phyloP scores from a whole-genome alignment of 1,140 invertebrate species.

The Ladona fulva region DNA sequence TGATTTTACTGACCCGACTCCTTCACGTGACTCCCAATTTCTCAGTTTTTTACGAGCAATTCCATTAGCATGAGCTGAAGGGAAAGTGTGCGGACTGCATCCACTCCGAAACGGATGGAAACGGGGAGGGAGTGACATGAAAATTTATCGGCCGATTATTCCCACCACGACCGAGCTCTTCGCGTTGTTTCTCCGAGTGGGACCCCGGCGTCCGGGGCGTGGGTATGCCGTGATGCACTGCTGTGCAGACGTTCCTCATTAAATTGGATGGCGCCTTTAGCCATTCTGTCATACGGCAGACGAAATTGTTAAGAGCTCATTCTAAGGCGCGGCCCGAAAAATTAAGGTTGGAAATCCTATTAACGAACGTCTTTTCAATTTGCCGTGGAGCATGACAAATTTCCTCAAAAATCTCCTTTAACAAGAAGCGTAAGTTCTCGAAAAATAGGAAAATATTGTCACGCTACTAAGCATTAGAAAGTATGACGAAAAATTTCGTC shows the following conservation, averaged over 20 bases:
- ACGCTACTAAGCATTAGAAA: too few relatives aligned
- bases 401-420: too few relatives aligned
- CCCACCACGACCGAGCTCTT: not conserved
- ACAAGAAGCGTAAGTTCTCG: too few relatives aligned
- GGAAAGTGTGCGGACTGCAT: not conserved
- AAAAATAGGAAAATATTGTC: too few relatives aligned
- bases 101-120: not conserved
- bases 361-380: too few relatives aligned
- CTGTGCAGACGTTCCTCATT: not conserved
- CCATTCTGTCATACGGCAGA: not conserved
- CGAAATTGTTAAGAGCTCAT: not conserved
- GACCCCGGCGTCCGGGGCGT: not conserved
- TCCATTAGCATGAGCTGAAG: not conserved
- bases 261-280: not conserved
- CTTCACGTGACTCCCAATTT: not conserved
- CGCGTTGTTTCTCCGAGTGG: not conserved
- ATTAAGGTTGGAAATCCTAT: too few relatives aligned
- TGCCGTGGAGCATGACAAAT: too few relatives aligned
- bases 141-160: not conserved
- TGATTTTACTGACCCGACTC: too few relatives aligned
- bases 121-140: not conserved
- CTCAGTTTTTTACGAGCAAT: not conserved
- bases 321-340: too few relatives aligned
- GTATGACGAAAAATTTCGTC: too few relatives aligned
- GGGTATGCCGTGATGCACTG: not conserved